Evolutionary conservation across 2,797 vertebrate genomes (phyloP), one percentile per base, ranked within the genome.

Genomic region (Phoebastria nigripes): DNA sequence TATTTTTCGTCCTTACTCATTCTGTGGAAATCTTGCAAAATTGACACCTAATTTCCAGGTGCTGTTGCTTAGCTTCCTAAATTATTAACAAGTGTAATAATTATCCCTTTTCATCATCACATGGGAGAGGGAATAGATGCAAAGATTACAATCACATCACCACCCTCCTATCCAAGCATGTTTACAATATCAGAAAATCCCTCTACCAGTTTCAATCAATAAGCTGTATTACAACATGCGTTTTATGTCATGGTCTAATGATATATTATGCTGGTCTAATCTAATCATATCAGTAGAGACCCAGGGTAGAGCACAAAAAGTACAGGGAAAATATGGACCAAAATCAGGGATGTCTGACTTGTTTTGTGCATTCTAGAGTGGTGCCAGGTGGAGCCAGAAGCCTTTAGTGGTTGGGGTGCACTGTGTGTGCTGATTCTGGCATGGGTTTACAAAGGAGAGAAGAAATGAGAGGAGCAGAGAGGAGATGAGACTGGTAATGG

Each of bases 1-100:
- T 94, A 83, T 81, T 96, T 96, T 94, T 76, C 1, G 0, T 41
- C 80, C 58, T 88, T 94, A 90, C 58, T 96, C 67, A 54, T 96
- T 82, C 83, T 12, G 71, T 89, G 74, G 44, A 92, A 95, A 92
- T 96, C 59, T 73, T 90, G 83, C 78, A 94, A 79, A 94, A 84
- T 14, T 78, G 88, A 94, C 92, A 94, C 63, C 56, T 82, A 82
- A 97, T 95, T 96, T 97, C 91, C 83, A 94, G 83, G 72, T 94
- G 71, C 88, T 87, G 83, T 82, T 96, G 92, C 93, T 95, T 94
- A 85, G 91, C 71, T 95, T 89, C 78, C 62, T 94, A 39, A 93
- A 85, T 95, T 85, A 93, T 95, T 94, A 85, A 95, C 1, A 2
- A 67, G 55, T 20, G 18, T 71, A 89, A 82, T 89, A 87, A 87